Evolutionary conservation across 2,113 vertebrate genomes (phyloP), one percentile per base, ranked within the genome.

Genomic region (Brachyistius frenatus): DNA sequence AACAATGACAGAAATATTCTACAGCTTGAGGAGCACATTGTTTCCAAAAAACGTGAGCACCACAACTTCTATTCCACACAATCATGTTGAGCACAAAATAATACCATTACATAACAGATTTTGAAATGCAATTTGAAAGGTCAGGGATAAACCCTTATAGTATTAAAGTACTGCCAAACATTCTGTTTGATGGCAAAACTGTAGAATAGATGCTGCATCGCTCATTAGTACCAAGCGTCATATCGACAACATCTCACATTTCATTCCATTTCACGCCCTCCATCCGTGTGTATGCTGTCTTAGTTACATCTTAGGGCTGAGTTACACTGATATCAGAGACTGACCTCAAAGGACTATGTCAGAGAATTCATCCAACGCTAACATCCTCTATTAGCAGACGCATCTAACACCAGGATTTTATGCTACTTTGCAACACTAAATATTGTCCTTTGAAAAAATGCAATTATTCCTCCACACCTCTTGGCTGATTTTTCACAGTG

Each of bases 1-100:
- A 69, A 79, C 63, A 35, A 66, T 73, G 76, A 85, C 68, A 73
- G 50, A 87, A 81, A 78, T 83, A 52, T 86, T 81, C 76, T 84
- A 89, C 82, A 88, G 85, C 81, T 91, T 90, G 86, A 87, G 84
- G 93, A 92, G 91, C 92, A 92, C 89, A 91, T 88, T 86, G 16
- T 84, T 73, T 84, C 35, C 47, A 58, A 86, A 78, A 83, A 84
- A 72, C 2, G n/a, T 78, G 76, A 86, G 84, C 81, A 82, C 78
- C 74, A 73, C 68, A 73, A 78, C 50, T 85, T 83, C 60, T 79
- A 63, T 75, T 73, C 37, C 66, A 64, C 73, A 72, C 55, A 76
- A 78, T 87, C 56, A 75, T 73, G 67, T 87, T 81, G 67, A 84
- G 71, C 76, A 86, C 69, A 82, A 85, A 79, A 83, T 79, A 88